Base-by-base conservation (phyloP, 2,113 vertebrate genomes). In the Pangasianodon gigas region DNA sequence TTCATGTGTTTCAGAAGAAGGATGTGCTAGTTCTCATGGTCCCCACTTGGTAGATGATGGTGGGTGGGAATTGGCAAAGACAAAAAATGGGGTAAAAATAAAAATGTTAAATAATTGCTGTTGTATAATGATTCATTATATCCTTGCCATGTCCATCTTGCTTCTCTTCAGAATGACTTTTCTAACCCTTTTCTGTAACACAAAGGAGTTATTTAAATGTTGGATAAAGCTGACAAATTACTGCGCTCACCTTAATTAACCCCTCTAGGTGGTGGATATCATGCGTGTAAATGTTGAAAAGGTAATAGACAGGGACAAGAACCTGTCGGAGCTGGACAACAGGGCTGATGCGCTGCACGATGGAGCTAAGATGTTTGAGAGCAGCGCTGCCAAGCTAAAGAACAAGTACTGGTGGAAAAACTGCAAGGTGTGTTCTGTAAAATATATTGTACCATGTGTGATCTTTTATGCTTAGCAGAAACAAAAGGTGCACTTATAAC, bases 341-440 rank as follows among this genome's bases (percentile, higher is more conserved):
- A 93, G 96, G 13, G 96, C 96, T 0, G 96, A 96, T 67, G 96
- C 96, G 8, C 92, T 96, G 89, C 96, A 96, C 93, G 95, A 95
- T 21, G 96, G 96, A 89, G 96, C 96, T 88, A 96, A 97, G 0
- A 94, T 96, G 54, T 99, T 99, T 62, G 97, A 99, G 95, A 98
- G 96, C 85, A 98, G 96, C 0, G 97, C 97, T 1, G 97, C 97
- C 90, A 97, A 98, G 90, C 96, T 98, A 52, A 98, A 98, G 93
- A 97, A 97, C 93, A 99, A 99, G 94, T 98, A 98, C 94, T 99
- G 97, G 97, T 98, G 98, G 98, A 99, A 98, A 89, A 98, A 99
- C 93, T 96, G 94, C 93, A 98, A 98, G 97, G 98, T 99, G 89
- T 6, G 91, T 62, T 21, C 91, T 29, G 8, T 10, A 16, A 74